These are phyloP conservation scores for Penaeus chinensis DNA, from an alignment of 1,140 invertebrate genomes.

Conservation along the genomic window DNA sequence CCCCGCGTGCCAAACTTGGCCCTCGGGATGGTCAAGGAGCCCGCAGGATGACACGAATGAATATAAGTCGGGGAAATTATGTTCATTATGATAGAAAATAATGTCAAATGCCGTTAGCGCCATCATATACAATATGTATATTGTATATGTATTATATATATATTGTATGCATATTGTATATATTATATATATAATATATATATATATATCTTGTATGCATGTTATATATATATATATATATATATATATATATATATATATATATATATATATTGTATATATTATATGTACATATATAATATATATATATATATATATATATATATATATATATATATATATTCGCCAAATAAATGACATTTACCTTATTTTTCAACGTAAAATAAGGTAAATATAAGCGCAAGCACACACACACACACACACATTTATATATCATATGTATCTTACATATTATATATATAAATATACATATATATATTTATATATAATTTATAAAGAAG, in stretches of 20 bases:
- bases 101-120: too few species aligned
- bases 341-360: too few species aligned
- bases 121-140: constrained; percentile 1
- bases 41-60: too few species aligned
- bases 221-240: background rate
- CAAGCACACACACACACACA: too few species aligned
- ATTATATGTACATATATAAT: background rate
- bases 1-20: too few species aligned
- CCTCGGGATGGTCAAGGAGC: too few species aligned
- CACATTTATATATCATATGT: background rate
- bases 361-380: too few species aligned
- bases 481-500: too few species aligned
- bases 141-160: background rate
- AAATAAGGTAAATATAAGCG: too few species aligned
- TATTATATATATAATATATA: background rate
- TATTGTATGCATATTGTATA: too few species aligned
- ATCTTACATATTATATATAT: background rate
- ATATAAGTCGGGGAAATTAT: too few species aligned
- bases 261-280: background rate
- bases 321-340: background rate
- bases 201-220: background rate
- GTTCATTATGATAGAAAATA: too few species aligned
- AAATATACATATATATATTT: background rate
- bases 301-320: background rate
- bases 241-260: background rate